Conservation (phyloP, 2,888 invertebrate genomes). For the Scaptomyza cyrtandrae region DNA sequence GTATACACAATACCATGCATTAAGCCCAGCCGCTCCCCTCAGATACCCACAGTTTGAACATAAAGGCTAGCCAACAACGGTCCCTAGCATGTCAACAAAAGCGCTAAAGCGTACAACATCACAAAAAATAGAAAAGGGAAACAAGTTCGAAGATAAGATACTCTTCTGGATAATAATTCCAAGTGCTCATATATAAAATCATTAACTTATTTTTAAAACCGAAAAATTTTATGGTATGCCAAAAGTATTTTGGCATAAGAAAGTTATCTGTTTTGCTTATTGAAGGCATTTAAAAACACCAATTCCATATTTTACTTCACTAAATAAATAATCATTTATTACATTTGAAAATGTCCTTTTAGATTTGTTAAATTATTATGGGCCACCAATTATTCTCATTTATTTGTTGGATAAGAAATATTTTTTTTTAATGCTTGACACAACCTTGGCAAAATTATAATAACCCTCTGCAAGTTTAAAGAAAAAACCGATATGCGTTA, state of each 20-base stretch:
- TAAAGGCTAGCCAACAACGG: slow-evolving; percentile 26
- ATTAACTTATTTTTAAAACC: too few relatives aligned
- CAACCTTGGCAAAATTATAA: background rate
- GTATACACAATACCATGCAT: slow-evolving; percentile 65
- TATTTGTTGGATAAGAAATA: background rate
- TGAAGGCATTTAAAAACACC: too few relatives aligned
- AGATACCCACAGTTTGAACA: background rate
- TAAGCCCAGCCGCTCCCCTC: slow-evolving; percentile 7
- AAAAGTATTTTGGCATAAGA: too few relatives aligned
- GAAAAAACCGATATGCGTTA: slow-evolving; percentile 4
- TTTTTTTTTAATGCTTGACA: background rate
- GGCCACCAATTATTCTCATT: background rate
- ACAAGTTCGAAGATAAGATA: background rate
- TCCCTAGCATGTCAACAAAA: slow-evolving; percentile 50
- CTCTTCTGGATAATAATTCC: background rate
- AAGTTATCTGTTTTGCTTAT: too few relatives aligned
- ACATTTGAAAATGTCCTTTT: background rate
- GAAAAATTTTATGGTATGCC: too few relatives aligned
- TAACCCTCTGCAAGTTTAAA: background rate
- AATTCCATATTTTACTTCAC: too few relatives aligned
- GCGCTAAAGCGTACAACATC: slow-evolving; percentile 39
- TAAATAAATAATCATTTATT: too few relatives aligned
- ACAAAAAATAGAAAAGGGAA: slow-evolving; percentile 12
- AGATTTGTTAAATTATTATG: background rate
- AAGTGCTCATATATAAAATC: background rate